Conservation (phyloP, 2,113 vertebrate species). For the Charadrius vociferus region DNA sequence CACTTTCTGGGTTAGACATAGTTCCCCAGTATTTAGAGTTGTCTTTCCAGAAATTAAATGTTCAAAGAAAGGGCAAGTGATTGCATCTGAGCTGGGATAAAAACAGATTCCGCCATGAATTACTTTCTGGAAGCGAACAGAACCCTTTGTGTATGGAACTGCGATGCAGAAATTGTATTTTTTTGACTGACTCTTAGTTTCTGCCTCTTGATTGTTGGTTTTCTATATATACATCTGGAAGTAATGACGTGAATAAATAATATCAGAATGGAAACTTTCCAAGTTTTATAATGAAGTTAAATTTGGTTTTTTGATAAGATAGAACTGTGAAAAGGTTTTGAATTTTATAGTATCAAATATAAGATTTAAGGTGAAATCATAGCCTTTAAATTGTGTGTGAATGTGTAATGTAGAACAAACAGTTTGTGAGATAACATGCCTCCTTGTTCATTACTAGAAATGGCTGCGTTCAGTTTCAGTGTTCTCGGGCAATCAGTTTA, state of each 20-base stretch:
- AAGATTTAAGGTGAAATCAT: not conserved
- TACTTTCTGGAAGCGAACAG: not conserved
- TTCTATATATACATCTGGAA: constrained; percentile 33
- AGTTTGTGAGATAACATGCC: not conserved
- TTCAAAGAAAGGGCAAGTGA: not conserved
- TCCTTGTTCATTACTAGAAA: not conserved
- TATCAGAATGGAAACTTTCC: not conserved
- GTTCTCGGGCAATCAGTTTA: not conserved
- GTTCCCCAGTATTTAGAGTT: not conserved
- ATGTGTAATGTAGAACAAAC: not conserved
- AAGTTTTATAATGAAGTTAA: not conserved
- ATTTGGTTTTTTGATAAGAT: not conserved
- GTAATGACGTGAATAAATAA: not conserved
- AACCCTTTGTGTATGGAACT: not conserved
- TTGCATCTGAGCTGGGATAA: not conserved
- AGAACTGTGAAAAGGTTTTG: not conserved
- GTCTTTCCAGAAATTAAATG: constrained; percentile 10
- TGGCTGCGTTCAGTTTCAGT: not conserved
- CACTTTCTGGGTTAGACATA: not conserved
- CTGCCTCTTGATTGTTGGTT: not conserved
- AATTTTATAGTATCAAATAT: not conserved
- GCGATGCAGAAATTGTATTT: not conserved
- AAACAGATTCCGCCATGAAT: not conserved
- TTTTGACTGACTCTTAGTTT: not conserved
- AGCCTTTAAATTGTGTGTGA: not conserved